Conservation (phyloP, 2,888 invertebrate species). For the Drosophila parthenogenetica region DNA sequence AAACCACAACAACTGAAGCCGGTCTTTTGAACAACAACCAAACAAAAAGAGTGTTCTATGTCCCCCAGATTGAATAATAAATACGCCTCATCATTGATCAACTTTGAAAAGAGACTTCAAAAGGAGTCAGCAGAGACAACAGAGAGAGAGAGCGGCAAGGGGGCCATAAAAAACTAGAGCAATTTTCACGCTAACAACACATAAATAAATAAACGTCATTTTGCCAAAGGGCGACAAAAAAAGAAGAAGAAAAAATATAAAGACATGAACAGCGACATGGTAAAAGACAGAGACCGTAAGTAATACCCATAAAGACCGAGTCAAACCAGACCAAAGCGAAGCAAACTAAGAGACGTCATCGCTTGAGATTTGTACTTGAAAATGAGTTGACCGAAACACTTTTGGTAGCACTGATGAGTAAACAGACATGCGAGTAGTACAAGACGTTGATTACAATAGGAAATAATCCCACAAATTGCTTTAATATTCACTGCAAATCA, state of each 20-base stretch:
- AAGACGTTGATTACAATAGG: slow-evolving; percentile 78
- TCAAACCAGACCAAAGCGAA: slow-evolving; percentile 11
- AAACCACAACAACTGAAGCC: slow-evolving; percentile 25
- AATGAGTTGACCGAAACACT: slow-evolving; percentile 64
- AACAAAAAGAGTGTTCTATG: slow-evolving; percentile 44
- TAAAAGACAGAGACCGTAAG: slow-evolving; percentile 8
- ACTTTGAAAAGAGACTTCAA: slow-evolving; percentile 11
- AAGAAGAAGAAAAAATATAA: background rate
- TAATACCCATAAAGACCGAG: slow-evolving; percentile 35
- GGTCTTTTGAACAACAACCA: slow-evolving; percentile 6
- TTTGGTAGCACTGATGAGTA: slow-evolving; percentile 61
- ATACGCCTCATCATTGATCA: slow-evolving; percentile 56
- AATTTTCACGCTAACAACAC: slow-evolving; percentile 73
- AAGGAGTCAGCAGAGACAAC: background rate
- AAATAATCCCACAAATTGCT: slow-evolving; percentile 82
- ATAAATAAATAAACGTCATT: slow-evolving; percentile 59
- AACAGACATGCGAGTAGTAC: slow-evolving; percentile 40
- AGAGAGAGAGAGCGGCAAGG: background rate
- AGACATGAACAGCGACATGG: slow-evolving; percentile 2
- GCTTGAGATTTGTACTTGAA: slow-evolving; percentile 71
- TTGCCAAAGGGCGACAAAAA: slow-evolving; percentile 50
- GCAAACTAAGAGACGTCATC: slow-evolving; percentile 36
- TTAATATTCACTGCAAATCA: slow-evolving; percentile 82
- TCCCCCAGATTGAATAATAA: slow-evolving; percentile 51
- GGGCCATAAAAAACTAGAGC: slow-evolving; percentile 64